Base-by-base conservation (phyloP, 2,888 invertebrate genomes). In the Ferdinandea cuprea region DNA sequence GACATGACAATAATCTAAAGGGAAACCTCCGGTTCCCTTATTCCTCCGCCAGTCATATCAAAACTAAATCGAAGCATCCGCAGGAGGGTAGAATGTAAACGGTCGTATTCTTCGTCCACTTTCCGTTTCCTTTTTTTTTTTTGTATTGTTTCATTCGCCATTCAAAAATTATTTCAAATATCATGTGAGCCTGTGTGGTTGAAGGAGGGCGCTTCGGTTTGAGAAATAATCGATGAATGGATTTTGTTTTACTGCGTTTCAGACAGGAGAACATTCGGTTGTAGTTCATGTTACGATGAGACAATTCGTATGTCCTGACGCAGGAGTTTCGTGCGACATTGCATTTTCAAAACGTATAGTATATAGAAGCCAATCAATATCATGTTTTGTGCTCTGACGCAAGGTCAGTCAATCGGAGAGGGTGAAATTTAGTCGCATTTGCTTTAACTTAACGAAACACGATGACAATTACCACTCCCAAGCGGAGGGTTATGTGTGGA, bases 11-110 rank as follows among this genome's bases (percentile, higher is more conserved):
- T 78, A 78, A 71, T 78, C 50, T 44, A 58, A 58, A 65, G 48
- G 77, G 77, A 78, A 78, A 58, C 48, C 37, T 42, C 56, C 21
- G 6, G 13, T 32, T 15, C 54, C 9, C 32, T 4, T 5, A 2
- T 6, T 28, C 32, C 7, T 11, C 19, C 17, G 25, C 37, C 71
- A 66, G 61, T 73, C 46, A 61, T 54, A 73, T 73, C 25, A 35
- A 46, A 80, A 74, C 61, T 80, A 74, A 80, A 79, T 79, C 68
- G 66, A 73, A 79, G 79, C 66, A 72, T 73, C 66, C 79, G 72
- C 66, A 65, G 48, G 11, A 52, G 9, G 56, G 56, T n/a, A n/a
- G 40, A 19, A 6, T 54, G 46, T 61, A 32, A 78, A 79, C 68
- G 66, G 61, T 25, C 54, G 32, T 73, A 59, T 68, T 68, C 61